Evolutionary conservation across 2,113 vertebrate species (phyloP).

Genomic region (Ammodytes dubius): DNA sequence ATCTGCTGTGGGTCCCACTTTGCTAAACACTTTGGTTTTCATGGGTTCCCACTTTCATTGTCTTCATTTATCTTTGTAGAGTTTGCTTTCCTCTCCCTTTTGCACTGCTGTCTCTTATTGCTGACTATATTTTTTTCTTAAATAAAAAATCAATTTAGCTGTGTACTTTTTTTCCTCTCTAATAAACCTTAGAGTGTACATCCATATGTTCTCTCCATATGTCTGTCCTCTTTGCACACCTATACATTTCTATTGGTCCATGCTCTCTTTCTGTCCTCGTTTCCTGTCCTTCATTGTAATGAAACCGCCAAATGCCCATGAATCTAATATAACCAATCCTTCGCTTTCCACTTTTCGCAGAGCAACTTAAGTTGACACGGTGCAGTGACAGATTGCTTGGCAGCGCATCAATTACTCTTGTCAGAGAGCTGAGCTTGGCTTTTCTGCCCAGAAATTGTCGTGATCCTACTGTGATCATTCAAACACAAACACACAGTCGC

Average conservation of each 20-base stretch:
- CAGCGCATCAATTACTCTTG: conserved; percentile 61
- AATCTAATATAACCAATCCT: conserved; percentile 30
- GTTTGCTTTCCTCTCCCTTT: not conserved
- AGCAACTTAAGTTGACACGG: conserved; percentile 27
- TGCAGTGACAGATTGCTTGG: conserved; percentile 43
- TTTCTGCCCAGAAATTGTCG: conserved; percentile 48
- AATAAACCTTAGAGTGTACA: not conserved
- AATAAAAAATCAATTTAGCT: not conserved
- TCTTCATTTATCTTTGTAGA: not conserved
- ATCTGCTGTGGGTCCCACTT: conserved; percentile 7
- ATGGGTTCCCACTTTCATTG: not conserved
- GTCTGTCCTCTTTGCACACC: not conserved
- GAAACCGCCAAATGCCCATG: conserved; percentile 27
- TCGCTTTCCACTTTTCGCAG: conserved; percentile 11
- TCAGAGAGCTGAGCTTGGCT: conserved; percentile 51
- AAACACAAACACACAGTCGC: not conserved
- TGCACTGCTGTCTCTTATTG: not conserved
- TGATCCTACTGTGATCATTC: conserved; percentile 43
- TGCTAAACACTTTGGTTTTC: not conserved
- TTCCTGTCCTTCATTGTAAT: conserved; percentile 19
- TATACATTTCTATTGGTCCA: not conserved
- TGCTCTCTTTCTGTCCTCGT: conserved; percentile 1
- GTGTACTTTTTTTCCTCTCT: not conserved
- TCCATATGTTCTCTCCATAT: not conserved
- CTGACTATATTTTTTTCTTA: not conserved